These are phyloP conservation scores for Invenusta paracnida DNA, from an alignment of 2,888 invertebrate species.

Conservation along the genomic window DNA sequence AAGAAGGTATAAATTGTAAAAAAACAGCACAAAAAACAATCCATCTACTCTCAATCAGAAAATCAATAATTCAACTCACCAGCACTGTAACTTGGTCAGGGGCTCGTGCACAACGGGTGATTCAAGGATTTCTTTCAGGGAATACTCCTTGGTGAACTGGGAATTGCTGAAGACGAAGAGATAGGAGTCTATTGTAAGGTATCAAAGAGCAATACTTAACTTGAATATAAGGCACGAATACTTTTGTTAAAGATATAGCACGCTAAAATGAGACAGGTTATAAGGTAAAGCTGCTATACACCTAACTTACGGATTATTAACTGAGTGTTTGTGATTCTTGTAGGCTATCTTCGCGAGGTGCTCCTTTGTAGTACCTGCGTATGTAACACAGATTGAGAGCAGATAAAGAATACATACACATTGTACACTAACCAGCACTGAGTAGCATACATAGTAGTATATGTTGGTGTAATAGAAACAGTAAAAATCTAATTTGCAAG, in stretches of 20 bases:
- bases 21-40: too few species aligned
- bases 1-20: too few species aligned
- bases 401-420: too few species aligned
- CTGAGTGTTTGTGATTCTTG: constrained; percentile 93
- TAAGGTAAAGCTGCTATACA: background rate
- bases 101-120: constrained; percentile 84
- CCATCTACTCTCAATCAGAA: too few species aligned
- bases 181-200: constrained; percentile 28
- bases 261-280: background rate
- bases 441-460: too few species aligned
- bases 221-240: background rate
- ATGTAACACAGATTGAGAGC: too few species aligned
- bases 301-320: constrained; percentile 77
- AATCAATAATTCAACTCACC: constrained; percentile 60
- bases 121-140: constrained; percentile 79
- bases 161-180: constrained; percentile 76
- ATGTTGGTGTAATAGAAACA: too few species aligned
- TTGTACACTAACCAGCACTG: too few species aligned
- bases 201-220: constrained; percentile 28
- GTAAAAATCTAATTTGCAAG: too few species aligned
- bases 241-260: constrained; percentile 27
- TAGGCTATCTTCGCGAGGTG: constrained; percentile 95
- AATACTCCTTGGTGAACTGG: constrained; percentile 85
- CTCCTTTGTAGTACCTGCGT: constrained; percentile 72
- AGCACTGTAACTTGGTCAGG: constrained; percentile 90